Evolutionary conservation across 2,797 vertebrate genomes (phyloP).

Genomic region (Trichosurus vulpecula): DNA sequence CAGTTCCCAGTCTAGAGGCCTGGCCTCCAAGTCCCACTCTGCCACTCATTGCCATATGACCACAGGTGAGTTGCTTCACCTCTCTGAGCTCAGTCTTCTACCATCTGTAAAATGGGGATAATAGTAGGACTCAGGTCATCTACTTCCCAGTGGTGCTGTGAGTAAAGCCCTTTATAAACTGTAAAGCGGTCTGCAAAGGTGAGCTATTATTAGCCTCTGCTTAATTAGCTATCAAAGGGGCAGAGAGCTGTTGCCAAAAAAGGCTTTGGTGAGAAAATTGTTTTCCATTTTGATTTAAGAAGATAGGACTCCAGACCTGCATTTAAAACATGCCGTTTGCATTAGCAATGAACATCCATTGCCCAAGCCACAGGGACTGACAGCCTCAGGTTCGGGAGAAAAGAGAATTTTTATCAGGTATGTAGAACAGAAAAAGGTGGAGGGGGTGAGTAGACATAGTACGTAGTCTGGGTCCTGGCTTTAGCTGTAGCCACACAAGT

Average conservation of each 20-base stretch:
- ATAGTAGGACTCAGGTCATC: neutral
- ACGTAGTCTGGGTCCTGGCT: neutral
- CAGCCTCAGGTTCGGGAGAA: neutral
- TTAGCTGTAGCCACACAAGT: neutral
- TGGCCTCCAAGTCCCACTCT: neutral
- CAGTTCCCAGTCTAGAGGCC: neutral
- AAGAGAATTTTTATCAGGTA: neutral
- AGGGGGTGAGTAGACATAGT: neutral
- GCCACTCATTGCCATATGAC: neutral
- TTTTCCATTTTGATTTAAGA: neutral
- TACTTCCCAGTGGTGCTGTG: neutral
- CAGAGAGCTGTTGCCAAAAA: neutral
- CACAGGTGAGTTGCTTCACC: neutral
- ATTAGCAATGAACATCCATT: neutral
- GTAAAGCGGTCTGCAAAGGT: neutral
- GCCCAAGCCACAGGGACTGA: neutral
- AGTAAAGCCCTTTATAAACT: neutral
- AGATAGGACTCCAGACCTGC: neutral
- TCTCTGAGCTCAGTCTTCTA: neutral
- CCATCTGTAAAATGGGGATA: neutral
- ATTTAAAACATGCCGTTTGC: neutral
- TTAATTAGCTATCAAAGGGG: neutral
- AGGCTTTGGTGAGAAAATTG: neutral
- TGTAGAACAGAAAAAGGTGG: neutral
- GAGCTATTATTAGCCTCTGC: neutral